phyloP scores from a whole-genome alignment of 2,888 invertebrate species.

The Ophion ellenae region DNA sequence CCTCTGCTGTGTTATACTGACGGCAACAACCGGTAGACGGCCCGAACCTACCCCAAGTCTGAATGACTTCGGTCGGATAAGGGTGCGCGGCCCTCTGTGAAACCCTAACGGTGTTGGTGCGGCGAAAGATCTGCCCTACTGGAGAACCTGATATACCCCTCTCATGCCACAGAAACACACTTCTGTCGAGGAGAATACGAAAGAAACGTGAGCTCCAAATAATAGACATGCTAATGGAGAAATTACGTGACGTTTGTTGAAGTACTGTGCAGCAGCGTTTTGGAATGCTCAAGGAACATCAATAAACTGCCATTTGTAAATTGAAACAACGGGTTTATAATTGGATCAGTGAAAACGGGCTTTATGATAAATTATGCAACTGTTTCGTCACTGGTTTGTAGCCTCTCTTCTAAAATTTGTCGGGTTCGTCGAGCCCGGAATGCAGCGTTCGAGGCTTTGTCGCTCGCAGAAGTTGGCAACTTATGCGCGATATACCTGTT shows the following conservation, averaged over 20 bases:
- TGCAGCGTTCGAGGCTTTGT: conserved; percentile 47
- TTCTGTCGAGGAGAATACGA: conserved; percentile 68
- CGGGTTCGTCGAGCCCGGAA: neutral
- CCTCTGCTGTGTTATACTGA: conserved; percentile 12
- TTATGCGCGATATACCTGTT: conserved; percentile 51
- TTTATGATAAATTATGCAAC: conserved; percentile 15
- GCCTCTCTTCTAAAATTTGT: conserved; percentile 17
- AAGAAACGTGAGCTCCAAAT: neutral
- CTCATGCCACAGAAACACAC: conserved; percentile 80
- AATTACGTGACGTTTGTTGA: neutral
- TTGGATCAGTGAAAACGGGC: conserved; percentile 15
- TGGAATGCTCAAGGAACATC: neutral
- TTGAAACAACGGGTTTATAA: neutral
- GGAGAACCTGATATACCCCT: conserved; percentile 65
- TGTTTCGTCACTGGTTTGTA: conserved; percentile 21
- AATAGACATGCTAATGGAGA: no score
- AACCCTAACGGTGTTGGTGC: conserved; percentile 45
- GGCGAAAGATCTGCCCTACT: conserved; percentile 43
- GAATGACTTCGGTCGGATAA: conserved; percentile 69
- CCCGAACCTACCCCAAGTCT: conserved; percentile 78
- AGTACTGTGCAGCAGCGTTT: neutral
- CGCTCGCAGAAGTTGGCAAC: conserved; percentile 56
- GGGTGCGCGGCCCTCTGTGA: conserved; percentile 27
- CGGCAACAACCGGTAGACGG: conserved; percentile 73
- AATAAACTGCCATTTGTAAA: neutral